These are phyloP conservation scores for Varecia variegata DNA, from an alignment of 2,797 vertebrate species.

Conservation along the genomic window DNA sequence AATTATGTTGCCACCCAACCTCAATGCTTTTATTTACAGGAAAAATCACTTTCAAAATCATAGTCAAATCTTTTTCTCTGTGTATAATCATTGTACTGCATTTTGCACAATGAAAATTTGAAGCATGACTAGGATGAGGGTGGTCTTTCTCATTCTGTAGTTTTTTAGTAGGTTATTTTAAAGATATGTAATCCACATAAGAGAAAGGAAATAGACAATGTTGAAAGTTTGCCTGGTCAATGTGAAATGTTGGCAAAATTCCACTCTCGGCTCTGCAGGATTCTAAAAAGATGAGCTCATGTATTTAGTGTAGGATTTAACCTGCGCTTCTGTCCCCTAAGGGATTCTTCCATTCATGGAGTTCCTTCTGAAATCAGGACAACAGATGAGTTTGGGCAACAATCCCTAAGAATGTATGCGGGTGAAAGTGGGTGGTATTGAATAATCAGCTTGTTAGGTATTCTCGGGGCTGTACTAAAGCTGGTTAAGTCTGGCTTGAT, in stretches of 20 bases:
- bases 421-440: constrained; percentile 40
- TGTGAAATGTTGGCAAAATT: constrained; percentile 65
- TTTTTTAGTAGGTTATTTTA: constrained; percentile 15
- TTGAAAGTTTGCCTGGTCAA: constrained; percentile 61
- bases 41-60: constrained; percentile 28
- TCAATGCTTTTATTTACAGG: background rate
- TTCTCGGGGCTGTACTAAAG: background rate
- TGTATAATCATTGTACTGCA: background rate
- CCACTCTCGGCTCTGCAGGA: constrained; percentile 54
- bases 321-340: constrained; percentile 67
- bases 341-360: constrained; percentile 66
- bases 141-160: background rate
- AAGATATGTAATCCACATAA: constrained; percentile 13
- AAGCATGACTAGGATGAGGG: background rate
- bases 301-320: constrained; percentile 62
- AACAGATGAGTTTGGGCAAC: constrained; percentile 42
- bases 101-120: background rate
- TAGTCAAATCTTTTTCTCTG: background rate
- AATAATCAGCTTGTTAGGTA: background rate
- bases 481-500: constrained; percentile 26
- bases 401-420: background rate
- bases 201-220: constrained; percentile 58
- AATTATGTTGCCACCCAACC: constrained; percentile 15
- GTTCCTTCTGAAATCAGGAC: constrained; percentile 53
- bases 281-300: constrained; percentile 73